Evolutionary conservation across 2,888 invertebrate genomes (phyloP), one percentile per base, ranked within the genome.

Genomic region (Scaeva pyrastri): DNA sequence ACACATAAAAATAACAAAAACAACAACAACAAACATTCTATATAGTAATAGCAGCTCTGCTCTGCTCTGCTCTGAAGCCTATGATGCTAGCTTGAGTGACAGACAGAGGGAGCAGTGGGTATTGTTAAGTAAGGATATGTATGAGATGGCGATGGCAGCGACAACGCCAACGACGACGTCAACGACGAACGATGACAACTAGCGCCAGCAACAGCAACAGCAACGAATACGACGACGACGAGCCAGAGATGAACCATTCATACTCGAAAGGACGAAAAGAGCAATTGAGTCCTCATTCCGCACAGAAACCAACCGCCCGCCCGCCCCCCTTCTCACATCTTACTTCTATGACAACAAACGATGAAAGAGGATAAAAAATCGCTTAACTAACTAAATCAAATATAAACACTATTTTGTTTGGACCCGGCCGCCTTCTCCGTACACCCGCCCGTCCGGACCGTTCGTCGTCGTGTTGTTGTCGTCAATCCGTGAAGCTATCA

Each of bases 381-480:
- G 86, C 82, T 82, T 86, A 73, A 77, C 86, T 86, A 86, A 86
- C 86, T 86, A 86, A 86, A 86, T 86, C 86, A 86, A 86, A 82
- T 78, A 82, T 86, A 86, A 82, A 82, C 82, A 86, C 79, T 78
- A 78, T 41, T 73, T 58, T 48, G 23, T 73, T 64, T 70, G 45
- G 62, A 56, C 45, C 2, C 48, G 16, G n/a, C 56, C 64, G 39
- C 10, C 68, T 62, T 70, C 31, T 12, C 71, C 39, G 41, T 62
- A 71, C n/a, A n/a, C n/a, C n/a, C n/a, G n/a, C 10, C 2, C 19
- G 2, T 8, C 48, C n/a, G n/a, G n/a, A n/a, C n/a, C n/a, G n/a
- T 5, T 1, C n/a, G n/a, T 48, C 45, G 45, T 48, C 31, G 6
- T 48, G 45, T 48, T 8, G 6, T 48, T 19, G 7, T 48, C 19